Evolutionary conservation across 2,113 vertebrate genomes (phyloP), one percentile per base, ranked within the genome.

Genomic region (Coptodon bakossiorum): DNA sequence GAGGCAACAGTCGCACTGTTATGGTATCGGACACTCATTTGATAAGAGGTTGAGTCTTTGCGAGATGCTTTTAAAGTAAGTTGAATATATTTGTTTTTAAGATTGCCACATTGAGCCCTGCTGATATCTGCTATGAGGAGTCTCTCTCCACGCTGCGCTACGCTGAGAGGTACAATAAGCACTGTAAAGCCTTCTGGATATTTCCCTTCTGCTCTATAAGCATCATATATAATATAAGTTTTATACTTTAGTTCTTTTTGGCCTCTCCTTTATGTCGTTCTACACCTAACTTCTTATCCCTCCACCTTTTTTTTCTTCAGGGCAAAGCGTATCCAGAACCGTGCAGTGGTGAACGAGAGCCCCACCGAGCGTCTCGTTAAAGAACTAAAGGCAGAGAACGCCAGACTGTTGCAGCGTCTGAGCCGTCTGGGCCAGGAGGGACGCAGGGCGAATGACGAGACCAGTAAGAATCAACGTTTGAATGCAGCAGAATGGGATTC

Each of bases 71-170:
- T 78, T 29, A 50, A 78, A 57, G 4, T 27, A n/a, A 79, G 22
- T 27, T 80, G 2, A 14, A 52, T 29, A 6, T 48, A 6, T 13
- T 81, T 16, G 53, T 84, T 87, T 90, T 59, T 5, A 81, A 98
- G 98, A 96, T 97, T 27, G 98, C 96, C 31, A 96, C 98, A 0
- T 86, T 98, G 66, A 98, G 98, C 82, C 97, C 98, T 3, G 97
- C 98, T 52, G 98, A 98, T 88, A 97, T 97, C 88, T 97, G 97
- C 93, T 98, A 97, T 6, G 97, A 98, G 84, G 98, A 98, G 91
- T 97, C 97, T 6, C 94, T 97, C 27, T 98, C 97, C 16, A 98
- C 98, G 0, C 89, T 98, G 61, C 96, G 96, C 83, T 98, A 97
- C 1, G 97, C 98, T 11, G 97, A 98, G 86, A 97, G 98, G 98